A percentile compares a stretch with the other conserved stretches of the same genome.
Evolutionary conservation across 2,888 invertebrate species (phyloP).

Genomic region (Sycophila texana): DNA sequence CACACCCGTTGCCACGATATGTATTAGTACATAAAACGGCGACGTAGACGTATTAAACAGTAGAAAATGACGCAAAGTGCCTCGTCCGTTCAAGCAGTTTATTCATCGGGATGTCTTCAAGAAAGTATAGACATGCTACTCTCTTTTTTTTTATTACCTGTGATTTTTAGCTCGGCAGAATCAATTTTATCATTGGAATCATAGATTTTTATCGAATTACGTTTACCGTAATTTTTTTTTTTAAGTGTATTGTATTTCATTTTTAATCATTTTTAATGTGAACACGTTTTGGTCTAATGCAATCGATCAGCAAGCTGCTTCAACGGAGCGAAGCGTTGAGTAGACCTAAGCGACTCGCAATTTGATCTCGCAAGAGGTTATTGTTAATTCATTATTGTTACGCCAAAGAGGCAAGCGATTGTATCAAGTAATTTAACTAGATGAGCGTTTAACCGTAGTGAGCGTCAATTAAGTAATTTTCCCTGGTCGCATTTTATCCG

Average conservation of each 20-base stretch:
- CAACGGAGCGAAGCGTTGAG: slow-evolving; percentile 37
- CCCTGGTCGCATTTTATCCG: slow-evolving; percentile 29
- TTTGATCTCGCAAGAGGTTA: slow-evolving; percentile 55
- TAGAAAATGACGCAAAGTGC: slow-evolving; percentile 22
- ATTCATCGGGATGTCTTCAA: slow-evolving; percentile 15
- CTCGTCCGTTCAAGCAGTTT: slow-evolving; percentile 51
- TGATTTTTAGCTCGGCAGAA: slow-evolving; percentile 24
- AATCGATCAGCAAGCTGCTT: slow-evolving; percentile 36
- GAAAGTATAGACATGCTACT: slow-evolving; percentile 4
- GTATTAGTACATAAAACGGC: slow-evolving; percentile 50
- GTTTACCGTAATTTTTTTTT: slow-evolving; percentile 26
- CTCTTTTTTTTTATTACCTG: slow-evolving; percentile 16
- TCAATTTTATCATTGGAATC: slow-evolving; percentile 23
- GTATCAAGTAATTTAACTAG: slow-evolving; percentile 45
- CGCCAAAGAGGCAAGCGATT: slow-evolving; percentile 53
- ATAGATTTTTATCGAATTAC: slow-evolving; percentile 24
- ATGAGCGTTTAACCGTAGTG: slow-evolving; percentile 44
- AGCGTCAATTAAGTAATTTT: slow-evolving; percentile 53
- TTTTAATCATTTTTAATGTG: slow-evolving; percentile 42
- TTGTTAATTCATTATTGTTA: slow-evolving; percentile 57
- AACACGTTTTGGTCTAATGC: neutral
- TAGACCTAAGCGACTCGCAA: slow-evolving; percentile 50
- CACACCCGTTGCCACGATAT: slow-evolving; percentile 38
- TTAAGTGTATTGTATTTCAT: slow-evolving; percentile 38
- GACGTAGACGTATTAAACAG: slow-evolving; percentile 15